These are phyloP conservation scores for Drosophila truncata DNA, from an alignment of 1,140 invertebrate genomes.

Conservation along the genomic window DNA sequence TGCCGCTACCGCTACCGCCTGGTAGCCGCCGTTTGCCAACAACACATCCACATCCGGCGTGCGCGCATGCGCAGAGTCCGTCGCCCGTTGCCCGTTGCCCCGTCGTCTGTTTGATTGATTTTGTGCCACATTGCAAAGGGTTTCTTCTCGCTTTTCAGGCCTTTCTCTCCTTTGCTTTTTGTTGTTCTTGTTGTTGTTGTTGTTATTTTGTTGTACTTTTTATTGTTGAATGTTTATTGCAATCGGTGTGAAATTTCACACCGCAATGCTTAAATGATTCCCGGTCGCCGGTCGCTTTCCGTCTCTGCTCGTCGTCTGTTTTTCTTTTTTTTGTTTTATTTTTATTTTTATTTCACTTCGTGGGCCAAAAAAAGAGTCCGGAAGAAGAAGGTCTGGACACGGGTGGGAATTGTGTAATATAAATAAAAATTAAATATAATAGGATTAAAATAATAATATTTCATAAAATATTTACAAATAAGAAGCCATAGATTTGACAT, in stretches of 20 bases:
- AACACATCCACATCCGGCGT: conserved; percentile 77
- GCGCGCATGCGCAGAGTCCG: conserved; percentile 63
- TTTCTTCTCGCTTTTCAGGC: conserved; percentile 35
- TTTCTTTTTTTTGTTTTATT: conserved; percentile 2
- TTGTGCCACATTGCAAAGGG: conserved; percentile 71
- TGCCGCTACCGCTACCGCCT: conserved; percentile 13
- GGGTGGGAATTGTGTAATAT: not conserved
- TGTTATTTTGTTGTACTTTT: conserved; percentile 60
- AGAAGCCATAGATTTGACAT: not conserved
- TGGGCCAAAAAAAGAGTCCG: conserved; percentile 6
- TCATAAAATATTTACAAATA: not conserved
- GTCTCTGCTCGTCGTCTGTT: conserved; percentile 11
- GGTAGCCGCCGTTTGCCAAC: conserved; percentile 41
- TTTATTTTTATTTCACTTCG: conserved; percentile 43
- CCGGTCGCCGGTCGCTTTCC: conserved; percentile 46
- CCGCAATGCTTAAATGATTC: conserved; percentile 84
- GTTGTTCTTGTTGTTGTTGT: conserved; percentile 37
- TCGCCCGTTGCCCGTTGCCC: not conserved
- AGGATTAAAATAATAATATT: not conserved
- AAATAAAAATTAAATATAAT: not conserved
- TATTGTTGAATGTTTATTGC: conserved; percentile 78
- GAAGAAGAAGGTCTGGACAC: conserved; percentile 1
- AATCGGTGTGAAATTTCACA: conserved; percentile 85
- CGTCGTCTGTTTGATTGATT: conserved; percentile 75
- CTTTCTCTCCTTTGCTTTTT: conserved; percentile 66